These are phyloP conservation scores for Sinella curviseta DNA, from an alignment of 1,140 invertebrate genomes.

Conservation along the genomic window DNA sequence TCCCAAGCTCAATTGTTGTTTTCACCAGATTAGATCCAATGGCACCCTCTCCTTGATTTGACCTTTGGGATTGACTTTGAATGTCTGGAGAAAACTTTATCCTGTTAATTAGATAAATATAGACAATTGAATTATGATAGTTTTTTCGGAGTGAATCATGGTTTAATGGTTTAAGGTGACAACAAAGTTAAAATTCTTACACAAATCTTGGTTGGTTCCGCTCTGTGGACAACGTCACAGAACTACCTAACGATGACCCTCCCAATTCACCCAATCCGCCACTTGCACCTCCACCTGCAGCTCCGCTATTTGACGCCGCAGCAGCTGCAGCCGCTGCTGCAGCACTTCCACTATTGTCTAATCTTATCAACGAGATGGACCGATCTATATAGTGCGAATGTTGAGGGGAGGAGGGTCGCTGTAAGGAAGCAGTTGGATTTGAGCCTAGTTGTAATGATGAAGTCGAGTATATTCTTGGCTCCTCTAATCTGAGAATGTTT, in stretches of 20 bases:
- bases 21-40: constrained; percentile 36
- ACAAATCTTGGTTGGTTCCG: constrained; percentile 38
- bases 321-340: neutral
- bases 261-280: constrained; percentile 16
- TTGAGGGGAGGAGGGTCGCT: constrained; percentile 43
- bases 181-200: neutral
- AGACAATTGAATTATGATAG: neutral
- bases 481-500: constrained; percentile 42
- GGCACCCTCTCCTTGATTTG: neutral
- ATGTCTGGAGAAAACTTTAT: constrained; percentile 45
- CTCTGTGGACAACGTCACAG: constrained; percentile 34
- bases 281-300: constrained; percentile 13
- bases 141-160: neutral
- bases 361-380: constrained; percentile 46
- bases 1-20: constrained; percentile 46
- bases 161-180: no score
- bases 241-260: constrained; percentile 20
- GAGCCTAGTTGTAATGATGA: constrained; percentile 46
- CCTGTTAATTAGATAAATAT: constrained; percentile 33
- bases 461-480: constrained; percentile 47
- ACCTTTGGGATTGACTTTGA: constrained; percentile 4
- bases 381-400: constrained; percentile 45
- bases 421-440: constrained; percentile 25
- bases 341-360: constrained; percentile 42
- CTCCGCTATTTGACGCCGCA: constrained; percentile 4